A percentile compares a stretch with the other conserved stretches of the same genome.
phyloP scores from a whole-genome alignment of 2,113 vertebrate species.

The Phalacrocorax aristotelis region DNA sequence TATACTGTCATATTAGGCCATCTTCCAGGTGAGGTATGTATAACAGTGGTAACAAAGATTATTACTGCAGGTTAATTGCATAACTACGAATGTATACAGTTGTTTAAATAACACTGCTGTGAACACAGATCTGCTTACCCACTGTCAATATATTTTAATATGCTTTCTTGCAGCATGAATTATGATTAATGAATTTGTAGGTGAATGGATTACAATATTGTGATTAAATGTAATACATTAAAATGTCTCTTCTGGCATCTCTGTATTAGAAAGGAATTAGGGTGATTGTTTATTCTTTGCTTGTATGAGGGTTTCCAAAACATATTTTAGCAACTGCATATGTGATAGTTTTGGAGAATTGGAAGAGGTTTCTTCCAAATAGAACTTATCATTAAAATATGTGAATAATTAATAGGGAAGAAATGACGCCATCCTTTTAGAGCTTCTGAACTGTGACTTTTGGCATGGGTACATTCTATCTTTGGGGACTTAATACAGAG shows the following conservation, averaged over 20 bases:
- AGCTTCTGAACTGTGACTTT: neutral
- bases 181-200: conserved; percentile 58
- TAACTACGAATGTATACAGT: neutral
- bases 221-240: conserved; percentile 33
- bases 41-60: neutral
- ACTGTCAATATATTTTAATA: neutral
- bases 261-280: neutral
- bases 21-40: neutral
- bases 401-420: neutral
- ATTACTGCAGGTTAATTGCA: conserved; percentile 10
- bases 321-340: neutral
- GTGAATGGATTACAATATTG: conserved; percentile 32
- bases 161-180: conserved; percentile 10
- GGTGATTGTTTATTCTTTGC: neutral
- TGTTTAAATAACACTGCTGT: neutral
- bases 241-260: neutral
- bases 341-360: neutral
- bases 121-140: neutral
- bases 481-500: neutral
- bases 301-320: neutral
- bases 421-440: neutral
- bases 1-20: neutral
- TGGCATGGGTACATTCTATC: neutral
- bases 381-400: neutral
- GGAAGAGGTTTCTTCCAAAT: neutral